Conservation (phyloP, 2,888 invertebrate species). For the Cloeon dipterum region DNA sequence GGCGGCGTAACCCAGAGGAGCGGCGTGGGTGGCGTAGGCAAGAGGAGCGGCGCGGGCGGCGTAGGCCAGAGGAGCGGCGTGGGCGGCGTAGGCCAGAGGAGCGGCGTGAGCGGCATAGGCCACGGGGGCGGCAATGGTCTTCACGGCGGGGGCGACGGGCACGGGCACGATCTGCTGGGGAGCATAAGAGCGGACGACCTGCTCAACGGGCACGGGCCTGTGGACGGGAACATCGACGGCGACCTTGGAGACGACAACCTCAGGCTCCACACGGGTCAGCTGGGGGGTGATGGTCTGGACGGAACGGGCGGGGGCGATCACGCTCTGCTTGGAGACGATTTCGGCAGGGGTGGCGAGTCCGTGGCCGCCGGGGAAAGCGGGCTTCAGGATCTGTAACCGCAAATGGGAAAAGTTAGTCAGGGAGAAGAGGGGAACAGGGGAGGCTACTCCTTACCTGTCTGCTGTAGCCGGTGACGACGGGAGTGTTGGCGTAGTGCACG, state of each 20-base stretch:
- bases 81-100: background rate
- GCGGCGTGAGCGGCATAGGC: background rate
- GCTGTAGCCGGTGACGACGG: conserved; percentile 8
- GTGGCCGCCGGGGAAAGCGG: conserved; percentile 11
- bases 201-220: conserved; percentile 6
- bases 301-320: conserved; percentile 15
- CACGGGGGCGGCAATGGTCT: background rate
- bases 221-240: conserved; percentile 11
- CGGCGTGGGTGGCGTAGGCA: background rate
- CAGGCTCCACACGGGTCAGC: conserved; percentile 15
- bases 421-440: too few species aligned
- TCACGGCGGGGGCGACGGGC: background rate
- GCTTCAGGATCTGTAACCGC: conserved; percentile 1
- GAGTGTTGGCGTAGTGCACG: conserved; percentile 7
- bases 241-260: conserved; percentile 13
- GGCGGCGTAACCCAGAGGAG: background rate
- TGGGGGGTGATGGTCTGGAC: conserved; percentile 16
- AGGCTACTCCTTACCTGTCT: conserved; percentile 3
- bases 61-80: background rate
- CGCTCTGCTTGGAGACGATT: conserved; percentile 12
- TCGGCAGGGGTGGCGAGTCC: conserved; percentile 13
- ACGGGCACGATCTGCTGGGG: background rate
- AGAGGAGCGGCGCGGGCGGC: background rate
- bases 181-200: background rate
- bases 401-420: too few species aligned